These are phyloP conservation scores for Ferrisia virgata DNA, from an alignment of 2,888 invertebrate genomes.

Conservation along the genomic window DNA sequence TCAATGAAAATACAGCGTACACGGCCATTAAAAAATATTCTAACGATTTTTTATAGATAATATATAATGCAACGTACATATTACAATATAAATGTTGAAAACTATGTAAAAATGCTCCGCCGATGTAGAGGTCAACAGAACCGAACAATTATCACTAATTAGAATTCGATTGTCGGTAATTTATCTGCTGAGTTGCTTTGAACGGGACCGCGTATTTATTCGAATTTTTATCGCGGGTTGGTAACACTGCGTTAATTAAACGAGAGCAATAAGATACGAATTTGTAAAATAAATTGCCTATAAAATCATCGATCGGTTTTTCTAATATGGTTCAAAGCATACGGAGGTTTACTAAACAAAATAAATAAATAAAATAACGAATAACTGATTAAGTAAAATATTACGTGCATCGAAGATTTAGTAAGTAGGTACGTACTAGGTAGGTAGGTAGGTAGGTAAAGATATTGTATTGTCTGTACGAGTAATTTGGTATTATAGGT, in stretches of 20 bases:
- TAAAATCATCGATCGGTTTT: not conserved
- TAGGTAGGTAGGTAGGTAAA: too few species aligned
- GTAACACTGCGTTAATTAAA: slow-evolving; percentile 24
- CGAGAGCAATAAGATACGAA: not conserved
- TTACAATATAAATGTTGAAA: not conserved
- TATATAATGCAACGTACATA: too few species aligned
- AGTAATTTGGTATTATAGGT: too few species aligned
- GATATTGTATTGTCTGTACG: too few species aligned
- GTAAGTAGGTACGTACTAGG: too few species aligned
- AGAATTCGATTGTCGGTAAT: slow-evolving; percentile 28
- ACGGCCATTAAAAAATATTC: slow-evolving; percentile 25
- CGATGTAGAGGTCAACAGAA: slow-evolving; percentile 31
- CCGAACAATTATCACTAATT: slow-evolving; percentile 36
- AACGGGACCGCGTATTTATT: not conserved
- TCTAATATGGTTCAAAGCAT: too few species aligned
- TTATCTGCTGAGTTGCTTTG: not conserved
- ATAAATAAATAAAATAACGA: too few species aligned
- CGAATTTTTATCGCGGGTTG: not conserved
- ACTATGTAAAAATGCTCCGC: not conserved
- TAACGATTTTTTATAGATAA: not conserved
- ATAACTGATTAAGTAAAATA: too few species aligned
- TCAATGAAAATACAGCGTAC: not conserved
- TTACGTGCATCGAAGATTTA: too few species aligned
- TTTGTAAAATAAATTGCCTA: not conserved
- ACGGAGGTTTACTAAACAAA: too few species aligned